Conservation (phyloP, 1,140 invertebrate species). For the Mylabris phalerata region DNA sequence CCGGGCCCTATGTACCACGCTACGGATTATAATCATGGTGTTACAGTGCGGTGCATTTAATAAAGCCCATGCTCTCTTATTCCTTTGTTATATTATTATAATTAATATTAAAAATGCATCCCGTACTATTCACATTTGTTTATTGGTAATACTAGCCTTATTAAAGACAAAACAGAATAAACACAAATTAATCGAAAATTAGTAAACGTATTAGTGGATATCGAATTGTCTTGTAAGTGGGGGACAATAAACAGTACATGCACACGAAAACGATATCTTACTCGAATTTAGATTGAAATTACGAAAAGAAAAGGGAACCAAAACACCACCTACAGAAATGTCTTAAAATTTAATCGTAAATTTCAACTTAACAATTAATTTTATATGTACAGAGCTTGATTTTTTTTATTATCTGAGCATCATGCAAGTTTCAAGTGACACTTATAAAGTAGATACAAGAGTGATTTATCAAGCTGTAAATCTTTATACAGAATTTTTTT, state of each 20-base stretch:
- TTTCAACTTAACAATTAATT: background rate
- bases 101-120: background rate
- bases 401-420: background rate
- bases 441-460: too few species aligned
- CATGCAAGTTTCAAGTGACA: background rate
- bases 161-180: background rate
- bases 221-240: background rate
- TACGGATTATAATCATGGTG: slow-evolving; percentile 35
- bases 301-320: slow-evolving; percentile 17
- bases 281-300: slow-evolving; percentile 17
- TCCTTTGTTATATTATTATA: slow-evolving; percentile 1
- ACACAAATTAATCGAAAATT: background rate
- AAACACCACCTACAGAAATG: slow-evolving; percentile 18
- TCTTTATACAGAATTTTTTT: too few species aligned
- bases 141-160: background rate
- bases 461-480: too few species aligned
- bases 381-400: slow-evolving; percentile 11
- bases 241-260: background rate
- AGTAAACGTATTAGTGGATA: slow-evolving; percentile 3
- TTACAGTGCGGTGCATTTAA: slow-evolving; percentile 26
- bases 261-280: slow-evolving; percentile 14
- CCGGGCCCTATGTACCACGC: slow-evolving; percentile 44
- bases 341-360: background rate
- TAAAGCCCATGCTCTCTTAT: slow-evolving; percentile 21
- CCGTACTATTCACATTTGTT: background rate